These are phyloP conservation scores for Sarcophaga caerulescens DNA, from an alignment of 2,888 invertebrate genomes.

Conservation along the genomic window DNA sequence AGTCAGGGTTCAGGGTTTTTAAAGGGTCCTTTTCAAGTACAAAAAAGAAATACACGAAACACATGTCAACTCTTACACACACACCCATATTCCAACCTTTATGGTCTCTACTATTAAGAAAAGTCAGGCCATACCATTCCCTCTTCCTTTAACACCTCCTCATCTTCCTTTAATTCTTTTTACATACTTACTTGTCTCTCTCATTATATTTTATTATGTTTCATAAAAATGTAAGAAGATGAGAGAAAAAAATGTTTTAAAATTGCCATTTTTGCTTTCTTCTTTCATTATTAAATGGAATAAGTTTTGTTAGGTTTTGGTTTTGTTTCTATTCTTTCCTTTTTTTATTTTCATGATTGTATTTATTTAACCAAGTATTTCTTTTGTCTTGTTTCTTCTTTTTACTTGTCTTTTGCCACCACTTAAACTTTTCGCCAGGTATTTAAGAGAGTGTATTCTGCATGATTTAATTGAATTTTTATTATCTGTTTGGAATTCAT, in stretches of 20 bases:
- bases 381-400: conserved; percentile 47
- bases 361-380: conserved; percentile 34
- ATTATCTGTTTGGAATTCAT: too few relatives aligned
- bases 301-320: conserved; percentile 66
- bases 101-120: background rate
- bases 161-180: conserved; percentile 3
- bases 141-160: too few relatives aligned
- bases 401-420: conserved; percentile 30
- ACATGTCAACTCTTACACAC: background rate
- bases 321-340: conserved; percentile 71
- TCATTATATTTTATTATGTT: conserved; percentile 17
- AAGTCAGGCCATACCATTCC: too few relatives aligned
- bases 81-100: background rate
- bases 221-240: background rate
- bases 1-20: background rate
- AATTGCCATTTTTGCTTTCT: conserved; percentile 32
- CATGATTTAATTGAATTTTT: background rate
- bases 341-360: conserved; percentile 12
- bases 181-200: background rate
- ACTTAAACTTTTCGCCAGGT: background rate
- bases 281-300: conserved; percentile 40
- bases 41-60: background rate
- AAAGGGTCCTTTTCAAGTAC: background rate
- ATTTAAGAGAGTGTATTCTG: background rate
- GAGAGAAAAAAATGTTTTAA: background rate